Base-by-base conservation (phyloP, 1,140 invertebrate genomes). In the Oryctes rhinoceros region DNA sequence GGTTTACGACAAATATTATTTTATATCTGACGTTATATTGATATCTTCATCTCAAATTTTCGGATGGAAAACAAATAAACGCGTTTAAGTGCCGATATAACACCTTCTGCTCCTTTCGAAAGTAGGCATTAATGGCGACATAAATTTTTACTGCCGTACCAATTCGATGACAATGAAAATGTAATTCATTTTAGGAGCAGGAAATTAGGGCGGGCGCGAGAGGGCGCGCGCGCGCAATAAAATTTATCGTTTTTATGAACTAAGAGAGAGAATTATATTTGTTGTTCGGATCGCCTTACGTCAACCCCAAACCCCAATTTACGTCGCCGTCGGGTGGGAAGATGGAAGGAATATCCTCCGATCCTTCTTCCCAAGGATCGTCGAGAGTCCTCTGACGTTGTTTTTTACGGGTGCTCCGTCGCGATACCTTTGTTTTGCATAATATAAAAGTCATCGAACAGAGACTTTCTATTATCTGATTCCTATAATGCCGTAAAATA, bases 51-150 rank as follows among this genome's bases (percentile, higher is more conserved):
- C 39, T 44, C 39, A 44, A 44, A 44, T 44, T 44, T 30, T 44
- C 39, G 39, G 39, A 44, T 18, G 15, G 13, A 59, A 59, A 59
- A 59, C 18, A n/a, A n/a, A 59, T 84, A 83, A 81, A 5, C 53
- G 65, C 20, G 24, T 37, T 37, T 71, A 35, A 71, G 24, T 71
- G 11, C 20, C 65, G 24, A 59, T 59, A n/a, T 18, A 18, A 18
- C 39, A 44, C 18, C 13, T 59, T 59, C 53, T n/a, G 15, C n/a
- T 18, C 53, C 53, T 18, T 59, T 18, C 65, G 24, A 37, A 71
- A 71, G 65, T 71, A 71, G 15, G 15, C 15, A 62, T 18, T 62
- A 62, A 62, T 62, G 15, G 53, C 15, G 53, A 15, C 53, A 62
- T 62, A 71, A 71, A 71, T 71, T 71, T 71, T 71, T 71, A 71